Conservation (phyloP, 1,140 invertebrate genomes). For the Lucilia cuprina region DNA sequence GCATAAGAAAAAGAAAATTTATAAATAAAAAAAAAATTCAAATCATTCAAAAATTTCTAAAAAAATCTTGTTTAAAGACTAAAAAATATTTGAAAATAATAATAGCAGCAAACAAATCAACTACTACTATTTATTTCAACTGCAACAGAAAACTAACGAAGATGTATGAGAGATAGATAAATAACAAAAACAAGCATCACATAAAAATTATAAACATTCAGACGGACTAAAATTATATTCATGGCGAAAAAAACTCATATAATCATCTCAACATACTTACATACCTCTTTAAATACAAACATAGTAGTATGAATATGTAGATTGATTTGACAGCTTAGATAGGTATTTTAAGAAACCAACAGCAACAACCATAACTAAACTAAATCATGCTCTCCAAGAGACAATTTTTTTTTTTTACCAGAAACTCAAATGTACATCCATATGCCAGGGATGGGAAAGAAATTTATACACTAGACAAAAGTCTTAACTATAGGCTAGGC, state of each 20-base stretch:
- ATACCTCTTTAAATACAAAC: neutral
- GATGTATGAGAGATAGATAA: slow-evolving; percentile 32
- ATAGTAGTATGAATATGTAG: slow-evolving; percentile 35
- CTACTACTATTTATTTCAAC: no score
- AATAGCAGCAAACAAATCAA: neutral
- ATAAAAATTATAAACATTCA: slow-evolving; percentile 13
- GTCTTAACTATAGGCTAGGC: no score
- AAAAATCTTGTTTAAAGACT: neutral
- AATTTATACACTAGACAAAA: no score
- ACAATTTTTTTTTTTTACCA: neutral
- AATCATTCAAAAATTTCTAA: neutral
- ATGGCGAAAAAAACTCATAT: neutral
- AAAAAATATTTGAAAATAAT: neutral
- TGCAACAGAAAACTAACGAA: neutral
- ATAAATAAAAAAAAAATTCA: no score
- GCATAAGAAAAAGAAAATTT: no score
- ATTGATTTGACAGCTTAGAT: slow-evolving; percentile 50
- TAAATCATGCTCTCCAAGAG: neutral
- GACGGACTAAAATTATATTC: neutral
- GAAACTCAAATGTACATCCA: neutral
- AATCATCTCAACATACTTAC: neutral
- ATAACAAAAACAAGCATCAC: slow-evolving; percentile 36
- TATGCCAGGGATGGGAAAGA: no score
- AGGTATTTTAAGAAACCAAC: slow-evolving; percentile 31
- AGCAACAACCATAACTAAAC: neutral